Conservation (phyloP, 2,113 vertebrate species). For the Colistium nudipinnis region DNA sequence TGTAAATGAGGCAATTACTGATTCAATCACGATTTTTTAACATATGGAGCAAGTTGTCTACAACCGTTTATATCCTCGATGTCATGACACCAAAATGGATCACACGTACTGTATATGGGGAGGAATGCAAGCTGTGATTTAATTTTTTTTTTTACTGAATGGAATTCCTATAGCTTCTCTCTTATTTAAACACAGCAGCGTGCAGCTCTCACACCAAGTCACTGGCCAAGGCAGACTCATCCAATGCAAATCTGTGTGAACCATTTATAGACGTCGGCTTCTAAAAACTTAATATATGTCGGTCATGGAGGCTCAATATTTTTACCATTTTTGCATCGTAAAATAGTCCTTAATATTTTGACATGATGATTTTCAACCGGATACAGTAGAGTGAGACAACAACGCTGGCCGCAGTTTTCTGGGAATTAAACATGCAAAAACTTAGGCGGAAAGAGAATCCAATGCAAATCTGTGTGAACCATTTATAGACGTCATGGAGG, state of each 20-base stretch:
- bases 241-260: too few species aligned
- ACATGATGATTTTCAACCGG: not conserved
- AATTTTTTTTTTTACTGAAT: constrained; percentile 1
- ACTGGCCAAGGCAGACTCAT: too few species aligned
- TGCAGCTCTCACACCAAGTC: not conserved
- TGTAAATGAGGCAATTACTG: constrained; percentile 60
- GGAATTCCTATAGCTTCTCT: not conserved
- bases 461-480: too few species aligned
- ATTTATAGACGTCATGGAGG: not conserved
- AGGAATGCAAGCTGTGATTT: too few species aligned
- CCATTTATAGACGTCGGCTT: not conserved
- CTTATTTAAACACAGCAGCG: not conserved
- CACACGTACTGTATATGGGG: too few species aligned
- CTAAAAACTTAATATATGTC: not conserved
- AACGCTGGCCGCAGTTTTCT: too few species aligned
- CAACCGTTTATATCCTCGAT: not conserved
- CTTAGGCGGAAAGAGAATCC: too few species aligned
- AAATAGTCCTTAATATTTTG: too few species aligned
- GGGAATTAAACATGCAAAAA: too few species aligned
- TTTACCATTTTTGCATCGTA: too few species aligned
- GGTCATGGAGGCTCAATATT: not conserved
- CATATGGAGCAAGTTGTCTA: constrained; percentile 29
- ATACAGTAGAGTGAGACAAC: too few species aligned
- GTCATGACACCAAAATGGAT: constrained; percentile 34
- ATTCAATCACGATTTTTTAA: constrained; percentile 46